phyloP scores from a whole-genome alignment of 23 tunicate genomes.

The Oikopleura albicans region DNA sequence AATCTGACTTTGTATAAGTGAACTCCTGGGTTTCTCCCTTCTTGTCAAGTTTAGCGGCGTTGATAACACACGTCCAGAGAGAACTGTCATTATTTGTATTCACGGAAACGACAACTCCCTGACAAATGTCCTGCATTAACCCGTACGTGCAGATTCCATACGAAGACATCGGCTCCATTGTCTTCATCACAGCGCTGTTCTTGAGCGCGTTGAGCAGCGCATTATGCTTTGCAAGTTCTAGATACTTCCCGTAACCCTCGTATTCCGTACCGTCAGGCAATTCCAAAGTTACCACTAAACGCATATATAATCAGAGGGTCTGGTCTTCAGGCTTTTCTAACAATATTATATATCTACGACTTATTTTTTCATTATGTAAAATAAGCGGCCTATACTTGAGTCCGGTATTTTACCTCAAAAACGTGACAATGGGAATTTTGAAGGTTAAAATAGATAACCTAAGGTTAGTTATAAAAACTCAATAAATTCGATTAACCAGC shows the following conservation, averaged over 20 bases:
- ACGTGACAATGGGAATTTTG: no score
- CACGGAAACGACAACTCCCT: background rate
- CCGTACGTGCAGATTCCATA: background rate
- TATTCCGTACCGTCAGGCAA: slow-evolving; percentile 1
- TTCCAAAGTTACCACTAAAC: background rate
- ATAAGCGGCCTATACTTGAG: no score
- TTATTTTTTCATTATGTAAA: no score
- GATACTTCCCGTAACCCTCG: background rate
- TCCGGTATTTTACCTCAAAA: no score
- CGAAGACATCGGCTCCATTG: background rate
- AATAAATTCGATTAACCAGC: no score
- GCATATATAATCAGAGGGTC: background rate
- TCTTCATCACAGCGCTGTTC: background rate
- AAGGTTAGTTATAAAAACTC: no score
- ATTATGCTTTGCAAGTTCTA: slow-evolving; percentile 1
- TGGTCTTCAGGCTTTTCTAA: background rate
- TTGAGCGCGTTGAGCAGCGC: background rate
- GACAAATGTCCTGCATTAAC: background rate
- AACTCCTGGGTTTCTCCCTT: background rate
- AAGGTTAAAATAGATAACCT: no score
- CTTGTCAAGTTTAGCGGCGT: background rate
- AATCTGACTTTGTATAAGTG: background rate
- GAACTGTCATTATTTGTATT: background rate
- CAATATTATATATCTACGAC: no score
- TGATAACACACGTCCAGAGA: background rate